These are phyloP conservation scores for Exaiptasia diaphana DNA, from an alignment of 64 coral and sea anemone genomes.

Conservation along the genomic window DNA sequence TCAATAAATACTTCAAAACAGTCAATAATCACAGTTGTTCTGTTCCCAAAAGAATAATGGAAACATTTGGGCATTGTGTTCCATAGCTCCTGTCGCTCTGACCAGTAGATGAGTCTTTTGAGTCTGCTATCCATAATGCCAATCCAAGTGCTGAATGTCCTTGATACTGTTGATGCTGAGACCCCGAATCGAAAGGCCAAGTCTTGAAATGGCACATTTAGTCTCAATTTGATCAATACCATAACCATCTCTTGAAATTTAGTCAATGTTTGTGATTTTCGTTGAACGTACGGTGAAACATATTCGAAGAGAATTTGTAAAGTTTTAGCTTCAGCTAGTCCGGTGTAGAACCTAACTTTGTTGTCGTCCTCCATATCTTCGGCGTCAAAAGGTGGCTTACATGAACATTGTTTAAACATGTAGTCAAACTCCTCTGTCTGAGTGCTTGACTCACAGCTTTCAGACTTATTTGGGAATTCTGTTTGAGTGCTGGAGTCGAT, in stretches of 20 bases:
- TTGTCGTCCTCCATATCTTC: constrained; percentile 25
- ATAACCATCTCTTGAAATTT: constrained; percentile 26
- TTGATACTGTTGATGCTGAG: constrained; percentile 17
- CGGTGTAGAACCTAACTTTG: constrained; percentile 40
- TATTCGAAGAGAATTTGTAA: constrained; percentile 15
- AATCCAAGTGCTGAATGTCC: constrained; percentile 20
- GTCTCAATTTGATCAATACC: constrained; percentile 38
- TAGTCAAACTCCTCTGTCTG: constrained; percentile 52
- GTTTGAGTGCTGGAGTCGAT: constrained; percentile 42
- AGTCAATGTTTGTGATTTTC: background rate
- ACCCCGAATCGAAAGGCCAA: constrained; percentile 40
- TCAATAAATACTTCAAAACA: constrained; percentile 51
- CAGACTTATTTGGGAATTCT: background rate
- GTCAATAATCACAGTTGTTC: constrained; percentile 35
- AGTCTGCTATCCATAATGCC: constrained; percentile 6
- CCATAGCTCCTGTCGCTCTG: constrained; percentile 27
- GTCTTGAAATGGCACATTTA: constrained; percentile 1
- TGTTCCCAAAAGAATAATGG: constrained; percentile 39
- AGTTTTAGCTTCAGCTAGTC: background rate
- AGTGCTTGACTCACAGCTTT: constrained; percentile 13
- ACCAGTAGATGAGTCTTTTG: constrained; percentile 4
- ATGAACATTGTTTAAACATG: constrained; percentile 14
- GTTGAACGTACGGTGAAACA: constrained; percentile 13
- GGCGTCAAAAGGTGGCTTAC: constrained; percentile 12
- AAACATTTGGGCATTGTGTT: constrained; percentile 36